phyloP scores from a whole-genome alignment of 2,888 invertebrate species.

The Geotrupes spiniger region DNA sequence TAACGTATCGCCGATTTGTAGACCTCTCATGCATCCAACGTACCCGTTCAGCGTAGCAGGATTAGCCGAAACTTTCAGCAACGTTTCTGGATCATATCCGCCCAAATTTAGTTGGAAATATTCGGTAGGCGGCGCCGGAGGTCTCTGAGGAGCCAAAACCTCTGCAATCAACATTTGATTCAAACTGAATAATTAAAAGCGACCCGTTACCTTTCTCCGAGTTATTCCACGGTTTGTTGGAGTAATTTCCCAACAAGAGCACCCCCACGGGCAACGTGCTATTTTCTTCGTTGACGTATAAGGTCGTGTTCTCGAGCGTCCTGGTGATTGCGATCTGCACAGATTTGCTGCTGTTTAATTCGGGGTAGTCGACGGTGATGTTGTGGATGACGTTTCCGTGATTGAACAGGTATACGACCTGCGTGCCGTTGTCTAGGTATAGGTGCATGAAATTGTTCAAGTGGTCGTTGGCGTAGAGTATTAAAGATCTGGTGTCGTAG shows the following conservation, averaged over 20 bases:
- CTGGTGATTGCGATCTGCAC: constrained; percentile 86
- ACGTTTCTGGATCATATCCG: constrained; percentile 75
- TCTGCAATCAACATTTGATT: constrained; percentile 52
- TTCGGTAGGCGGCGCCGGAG: constrained; percentile 84
- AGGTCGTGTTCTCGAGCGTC: constrained; percentile 66
- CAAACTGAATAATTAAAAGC: neutral
- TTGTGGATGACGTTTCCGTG: constrained; percentile 75
- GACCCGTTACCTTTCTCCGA: constrained; percentile 65
- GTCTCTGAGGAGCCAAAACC: constrained; percentile 82
- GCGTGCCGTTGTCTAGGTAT: constrained; percentile 74
- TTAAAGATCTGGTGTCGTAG: constrained; percentile 75
- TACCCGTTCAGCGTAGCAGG: constrained; percentile 65
- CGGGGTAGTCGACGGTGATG: constrained; percentile 71
- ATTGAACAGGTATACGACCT: constrained; percentile 83
- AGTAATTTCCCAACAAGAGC: constrained; percentile 69
- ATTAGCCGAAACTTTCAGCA: constrained; percentile 58
- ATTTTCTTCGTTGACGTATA: constrained; percentile 79
- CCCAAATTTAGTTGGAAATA: constrained; percentile 88
- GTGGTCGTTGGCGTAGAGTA: constrained; percentile 89
- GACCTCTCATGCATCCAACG: constrained; percentile 82
- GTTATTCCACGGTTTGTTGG: constrained; percentile 84
- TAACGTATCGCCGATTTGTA: constrained; percentile 78
- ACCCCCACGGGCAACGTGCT: constrained; percentile 68
- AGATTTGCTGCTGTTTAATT: constrained; percentile 76
- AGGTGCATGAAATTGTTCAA: constrained; percentile 90